A percentile compares a stretch with the other conserved stretches of the same genome.
Conservation (phyloP, 2,113 vertebrate genomes). For the Psophia crepitans region DNA sequence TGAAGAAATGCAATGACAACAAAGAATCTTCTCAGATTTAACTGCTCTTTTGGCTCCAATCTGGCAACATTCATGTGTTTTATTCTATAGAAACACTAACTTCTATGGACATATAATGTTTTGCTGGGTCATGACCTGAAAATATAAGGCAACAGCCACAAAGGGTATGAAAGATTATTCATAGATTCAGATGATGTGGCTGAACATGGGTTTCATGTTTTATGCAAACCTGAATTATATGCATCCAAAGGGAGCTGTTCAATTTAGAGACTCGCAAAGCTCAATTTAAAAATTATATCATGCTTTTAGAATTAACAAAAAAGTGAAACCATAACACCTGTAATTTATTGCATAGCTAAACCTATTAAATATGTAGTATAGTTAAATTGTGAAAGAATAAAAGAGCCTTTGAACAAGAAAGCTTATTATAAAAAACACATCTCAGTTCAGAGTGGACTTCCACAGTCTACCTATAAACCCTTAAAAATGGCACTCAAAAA, state of each 20-base stretch:
- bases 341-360: neutral
- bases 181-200: neutral
- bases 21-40: neutral
- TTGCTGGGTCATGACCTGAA: neutral
- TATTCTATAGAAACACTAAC: neutral
- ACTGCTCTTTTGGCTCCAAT: neutral
- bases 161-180: neutral
- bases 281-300: neutral
- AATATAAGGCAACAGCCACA: neutral
- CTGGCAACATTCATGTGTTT: neutral
- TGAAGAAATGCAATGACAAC: neutral
- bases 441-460: neutral
- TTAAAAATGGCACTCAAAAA: neutral
- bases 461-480: neutral
- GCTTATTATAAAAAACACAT: neutral
- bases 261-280: neutral
- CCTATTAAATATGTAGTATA: neutral
- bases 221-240: neutral
- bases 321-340: neutral
- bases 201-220: neutral
- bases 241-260: neutral
- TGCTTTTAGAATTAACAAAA: slow-evolving; percentile 26
- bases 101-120: neutral
- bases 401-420: neutral
- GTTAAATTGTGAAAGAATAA: neutral